phyloP scores from a whole-genome alignment of 2,113 vertebrate genomes.

The Cyanoliseus patagonus region DNA sequence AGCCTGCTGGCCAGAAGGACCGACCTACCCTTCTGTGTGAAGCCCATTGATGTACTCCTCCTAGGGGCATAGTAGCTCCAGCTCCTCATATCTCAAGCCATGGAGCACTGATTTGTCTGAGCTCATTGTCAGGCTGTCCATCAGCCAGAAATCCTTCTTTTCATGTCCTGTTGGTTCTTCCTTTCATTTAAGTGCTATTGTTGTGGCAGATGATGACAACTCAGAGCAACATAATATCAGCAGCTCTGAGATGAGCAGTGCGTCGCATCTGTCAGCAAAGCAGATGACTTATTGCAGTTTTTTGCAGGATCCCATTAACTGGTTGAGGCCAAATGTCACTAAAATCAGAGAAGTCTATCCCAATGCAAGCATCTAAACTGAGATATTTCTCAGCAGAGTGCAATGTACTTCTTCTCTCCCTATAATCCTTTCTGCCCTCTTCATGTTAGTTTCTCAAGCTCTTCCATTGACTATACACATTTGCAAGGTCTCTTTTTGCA shows the following conservation, averaged over 20 bases:
- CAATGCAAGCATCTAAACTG: background rate
- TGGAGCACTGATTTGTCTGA: background rate
- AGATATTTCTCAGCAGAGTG: background rate
- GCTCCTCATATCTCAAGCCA: background rate
- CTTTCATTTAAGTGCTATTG: background rate
- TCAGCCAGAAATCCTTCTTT: background rate
- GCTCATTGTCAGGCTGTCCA: background rate
- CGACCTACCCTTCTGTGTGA: fast-evolving
- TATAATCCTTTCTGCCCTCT: background rate
- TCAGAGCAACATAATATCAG: background rate
- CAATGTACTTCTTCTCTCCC: fast-evolving
- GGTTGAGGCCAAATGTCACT: background rate
- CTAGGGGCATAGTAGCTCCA: background rate
- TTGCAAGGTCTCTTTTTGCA: background rate
- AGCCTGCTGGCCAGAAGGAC: background rate
- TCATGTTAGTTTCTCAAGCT: background rate
- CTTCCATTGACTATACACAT: background rate
- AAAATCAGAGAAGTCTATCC: background rate
- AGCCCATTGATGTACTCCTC: fast-evolving
- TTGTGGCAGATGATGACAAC: background rate
- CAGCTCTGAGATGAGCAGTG: background rate
- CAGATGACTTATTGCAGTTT: background rate
- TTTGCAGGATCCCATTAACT: background rate
- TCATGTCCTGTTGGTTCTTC: background rate
- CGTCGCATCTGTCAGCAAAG: background rate